Conservation (phyloP, 2,888 invertebrate species). For the Nezara viridula region DNA sequence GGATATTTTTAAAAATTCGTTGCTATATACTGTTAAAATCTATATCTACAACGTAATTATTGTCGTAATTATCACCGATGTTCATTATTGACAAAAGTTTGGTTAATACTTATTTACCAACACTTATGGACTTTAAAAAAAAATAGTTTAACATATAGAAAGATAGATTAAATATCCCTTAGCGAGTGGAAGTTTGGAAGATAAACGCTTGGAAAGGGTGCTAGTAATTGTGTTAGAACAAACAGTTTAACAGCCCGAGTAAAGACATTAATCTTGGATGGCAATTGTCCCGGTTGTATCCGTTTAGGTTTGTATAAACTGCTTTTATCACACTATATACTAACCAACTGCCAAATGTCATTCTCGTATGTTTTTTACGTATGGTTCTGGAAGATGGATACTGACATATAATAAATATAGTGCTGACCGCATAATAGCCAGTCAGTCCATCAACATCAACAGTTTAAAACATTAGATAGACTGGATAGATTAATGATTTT, state of each 20-base stretch:
- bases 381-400: background rate
- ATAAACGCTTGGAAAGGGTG: slow-evolving; percentile 50
- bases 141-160: slow-evolving; percentile 30
- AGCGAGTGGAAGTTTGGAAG: slow-evolving; percentile 10
- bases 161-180: slow-evolving; percentile 38
- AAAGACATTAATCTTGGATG: slow-evolving; percentile 49
- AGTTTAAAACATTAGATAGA: too few relatives aligned
- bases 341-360: background rate
- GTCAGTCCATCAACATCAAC: background rate
- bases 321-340: slow-evolving; percentile 34
- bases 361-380: background rate
- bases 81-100: too few relatives aligned
- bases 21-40: too few relatives aligned
- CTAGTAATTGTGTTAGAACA: slow-evolving; percentile 47
- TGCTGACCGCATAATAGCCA: background rate
- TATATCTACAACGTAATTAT: too few relatives aligned
- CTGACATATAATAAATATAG: background rate
- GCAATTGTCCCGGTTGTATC: slow-evolving; percentile 44
- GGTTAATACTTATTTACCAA: background rate
- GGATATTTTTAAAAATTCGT: too few relatives aligned
- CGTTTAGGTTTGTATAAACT: slow-evolving; percentile 33
- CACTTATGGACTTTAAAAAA: background rate
- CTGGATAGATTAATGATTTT: too few relatives aligned
- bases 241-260: slow-evolving; percentile 46
- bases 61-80: too few relatives aligned